Conservation (phyloP, 2,888 invertebrate species). For the Lamellibrachia columna region DNA sequence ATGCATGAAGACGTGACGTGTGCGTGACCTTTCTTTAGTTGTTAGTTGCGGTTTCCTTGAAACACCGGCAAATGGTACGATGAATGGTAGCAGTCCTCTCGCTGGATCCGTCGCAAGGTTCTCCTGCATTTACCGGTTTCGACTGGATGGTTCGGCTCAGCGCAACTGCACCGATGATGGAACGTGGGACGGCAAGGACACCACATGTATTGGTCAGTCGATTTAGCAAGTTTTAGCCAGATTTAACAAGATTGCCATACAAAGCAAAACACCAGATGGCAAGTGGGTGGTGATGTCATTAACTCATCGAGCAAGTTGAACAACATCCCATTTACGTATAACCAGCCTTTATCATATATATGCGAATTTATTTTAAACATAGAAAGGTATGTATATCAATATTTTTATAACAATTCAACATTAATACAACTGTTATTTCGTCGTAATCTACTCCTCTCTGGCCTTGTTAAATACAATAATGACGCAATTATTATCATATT, state of each 20-base stretch:
- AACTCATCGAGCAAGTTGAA: too few relatives aligned
- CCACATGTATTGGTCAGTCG: background rate
- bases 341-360: too few relatives aligned
- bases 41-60: conserved; percentile 20
- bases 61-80: conserved; percentile 18
- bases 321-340: too few relatives aligned
- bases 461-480: too few relatives aligned
- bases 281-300: too few relatives aligned
- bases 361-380: too few relatives aligned
- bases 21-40: background rate
- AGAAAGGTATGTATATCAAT: too few relatives aligned
- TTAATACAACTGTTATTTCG: too few relatives aligned
- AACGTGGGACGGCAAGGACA: background rate
- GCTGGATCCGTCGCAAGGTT: background rate
- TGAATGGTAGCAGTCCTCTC: background rate
- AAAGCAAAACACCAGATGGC: too few relatives aligned
- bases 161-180: background rate
- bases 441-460: too few relatives aligned
- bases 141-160: background rate
- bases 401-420: too few relatives aligned
- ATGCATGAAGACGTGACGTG: background rate
- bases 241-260: background rate
- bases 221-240: background rate
- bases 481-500: background rate
- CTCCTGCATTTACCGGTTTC: background rate